These are phyloP conservation scores for Syngnathus typhle DNA, from an alignment of 2,113 vertebrate species.

Conservation along the genomic window DNA sequence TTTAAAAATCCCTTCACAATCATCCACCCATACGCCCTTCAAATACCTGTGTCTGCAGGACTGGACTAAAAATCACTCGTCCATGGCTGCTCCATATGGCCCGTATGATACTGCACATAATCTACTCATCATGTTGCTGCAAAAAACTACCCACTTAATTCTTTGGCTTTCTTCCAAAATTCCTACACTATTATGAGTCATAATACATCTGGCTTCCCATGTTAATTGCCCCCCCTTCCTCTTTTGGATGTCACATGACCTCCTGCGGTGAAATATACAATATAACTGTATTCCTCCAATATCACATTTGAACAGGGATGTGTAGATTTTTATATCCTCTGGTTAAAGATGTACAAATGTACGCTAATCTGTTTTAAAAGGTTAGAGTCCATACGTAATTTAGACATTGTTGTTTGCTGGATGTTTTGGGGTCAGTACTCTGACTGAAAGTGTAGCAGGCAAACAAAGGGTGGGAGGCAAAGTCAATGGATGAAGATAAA, in stretches of 20 bases:
- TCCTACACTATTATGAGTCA: not conserved
- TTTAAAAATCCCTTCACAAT: not conserved
- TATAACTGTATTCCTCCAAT: not conserved
- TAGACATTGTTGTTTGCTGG: not conserved
- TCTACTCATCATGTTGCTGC: not conserved
- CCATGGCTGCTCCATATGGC: not conserved
- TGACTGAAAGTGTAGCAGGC: not conserved
- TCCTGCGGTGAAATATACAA: not conserved
- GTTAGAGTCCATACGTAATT: not conserved
- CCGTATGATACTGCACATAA: not conserved
- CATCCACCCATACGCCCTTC: not conserved
- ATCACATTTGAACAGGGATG: not conserved
- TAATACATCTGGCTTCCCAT: not conserved
- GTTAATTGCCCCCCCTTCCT: not conserved
- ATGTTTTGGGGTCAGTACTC: not conserved
- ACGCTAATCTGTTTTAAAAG: not conserved
- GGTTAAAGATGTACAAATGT: not conserved
- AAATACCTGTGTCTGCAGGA: not conserved
- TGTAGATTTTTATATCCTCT: not conserved
- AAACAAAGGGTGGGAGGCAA: slow-evolving; percentile 1
- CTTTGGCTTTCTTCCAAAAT: not conserved
- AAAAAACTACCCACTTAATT: not conserved
- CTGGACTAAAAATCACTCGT: not conserved
- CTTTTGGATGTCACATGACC: not conserved
- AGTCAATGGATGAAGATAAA: not conserved